Evolutionary conservation across 2,797 vertebrate genomes (phyloP).

Genomic region (Pangasius mekongensis): DNA sequence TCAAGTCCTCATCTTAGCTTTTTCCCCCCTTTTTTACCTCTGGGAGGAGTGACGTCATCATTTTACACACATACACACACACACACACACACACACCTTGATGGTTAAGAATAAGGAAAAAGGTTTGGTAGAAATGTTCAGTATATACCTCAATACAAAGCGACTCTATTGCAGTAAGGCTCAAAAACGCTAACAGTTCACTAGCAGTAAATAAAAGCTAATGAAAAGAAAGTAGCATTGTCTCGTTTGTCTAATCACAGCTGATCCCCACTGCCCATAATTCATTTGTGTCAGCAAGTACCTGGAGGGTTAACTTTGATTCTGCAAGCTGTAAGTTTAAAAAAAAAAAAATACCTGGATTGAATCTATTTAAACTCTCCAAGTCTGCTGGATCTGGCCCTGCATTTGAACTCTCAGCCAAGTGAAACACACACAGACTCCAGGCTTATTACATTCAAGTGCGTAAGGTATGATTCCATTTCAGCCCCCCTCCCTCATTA

Average conservation of each 20-base stretch:
- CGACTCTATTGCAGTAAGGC: not conserved
- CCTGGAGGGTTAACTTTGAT: constrained; percentile 66
- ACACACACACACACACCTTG: not conserved
- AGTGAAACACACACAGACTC: constrained; percentile 74
- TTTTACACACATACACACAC: not conserved
- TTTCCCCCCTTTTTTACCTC: not conserved
- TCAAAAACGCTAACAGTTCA: not conserved
- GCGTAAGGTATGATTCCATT: constrained; percentile 81
- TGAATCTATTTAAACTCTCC: constrained; percentile 62
- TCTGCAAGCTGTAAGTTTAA: constrained; percentile 72
- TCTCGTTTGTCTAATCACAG: not conserved
- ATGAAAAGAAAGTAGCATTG: not conserved
- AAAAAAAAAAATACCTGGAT: constrained; percentile 72
- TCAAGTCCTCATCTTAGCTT: constrained; percentile 53
- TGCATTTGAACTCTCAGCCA: constrained; percentile 79
- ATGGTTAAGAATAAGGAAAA: not conserved
- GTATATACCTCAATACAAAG: not conserved
- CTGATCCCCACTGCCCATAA: not conserved
- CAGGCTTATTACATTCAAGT: constrained; percentile 81
- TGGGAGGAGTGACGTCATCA: not conserved
- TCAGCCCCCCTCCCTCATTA: constrained; percentile 72
- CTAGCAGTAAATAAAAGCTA: not conserved
- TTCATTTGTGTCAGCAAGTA: not conserved
- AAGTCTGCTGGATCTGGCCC: constrained; percentile 75
- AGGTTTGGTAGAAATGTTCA: not conserved